Conservation (phyloP, 2,797 vertebrate species). For the Protonibea diacanthus region DNA sequence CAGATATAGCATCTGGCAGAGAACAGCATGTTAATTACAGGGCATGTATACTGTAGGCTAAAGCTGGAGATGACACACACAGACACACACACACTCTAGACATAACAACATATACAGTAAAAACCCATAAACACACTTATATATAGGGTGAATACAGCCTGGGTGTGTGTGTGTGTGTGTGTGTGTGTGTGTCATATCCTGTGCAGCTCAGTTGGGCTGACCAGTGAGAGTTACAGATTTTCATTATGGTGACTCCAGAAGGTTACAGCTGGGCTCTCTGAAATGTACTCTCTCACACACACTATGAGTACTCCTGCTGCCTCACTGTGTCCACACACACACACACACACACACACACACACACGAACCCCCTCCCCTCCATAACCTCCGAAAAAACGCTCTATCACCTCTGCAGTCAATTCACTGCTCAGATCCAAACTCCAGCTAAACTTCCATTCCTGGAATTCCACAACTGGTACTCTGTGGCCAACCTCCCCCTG, state of each 20-base stretch:
- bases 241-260: slow-evolving; percentile 16
- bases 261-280: neutral
- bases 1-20: slow-evolving; percentile 81
- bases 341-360: slow-evolving; percentile 8
- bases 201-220: slow-evolving; percentile 20
- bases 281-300: neutral
- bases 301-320: neutral
- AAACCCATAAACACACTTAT: slow-evolving; percentile 47
- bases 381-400: slow-evolving; percentile 25
- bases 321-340: neutral
- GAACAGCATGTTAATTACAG: slow-evolving; percentile 80
- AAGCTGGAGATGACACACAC: slow-evolving; percentile 56
- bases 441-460: slow-evolving; percentile 81
- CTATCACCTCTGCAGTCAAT: slow-evolving; percentile 60
- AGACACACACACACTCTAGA: slow-evolving; percentile 33
- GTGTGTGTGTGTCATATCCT: slow-evolving; percentile 36
- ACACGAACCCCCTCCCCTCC: neutral
- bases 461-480: slow-evolving; percentile 83
- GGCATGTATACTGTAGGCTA: slow-evolving; percentile 44
- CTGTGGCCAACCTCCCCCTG: slow-evolving; percentile 81
- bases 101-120: slow-evolving; percentile 38
- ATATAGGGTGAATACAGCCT: slow-evolving; percentile 19
- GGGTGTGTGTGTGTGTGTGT: slow-evolving; percentile 11
- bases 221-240: slow-evolving; percentile 21
- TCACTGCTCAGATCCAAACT: slow-evolving; percentile 61